Evolutionary conservation across 2,888 invertebrate genomes (phyloP), one percentile per base, ranked within the genome.

Genomic region (Alloplasta piceator): DNA sequence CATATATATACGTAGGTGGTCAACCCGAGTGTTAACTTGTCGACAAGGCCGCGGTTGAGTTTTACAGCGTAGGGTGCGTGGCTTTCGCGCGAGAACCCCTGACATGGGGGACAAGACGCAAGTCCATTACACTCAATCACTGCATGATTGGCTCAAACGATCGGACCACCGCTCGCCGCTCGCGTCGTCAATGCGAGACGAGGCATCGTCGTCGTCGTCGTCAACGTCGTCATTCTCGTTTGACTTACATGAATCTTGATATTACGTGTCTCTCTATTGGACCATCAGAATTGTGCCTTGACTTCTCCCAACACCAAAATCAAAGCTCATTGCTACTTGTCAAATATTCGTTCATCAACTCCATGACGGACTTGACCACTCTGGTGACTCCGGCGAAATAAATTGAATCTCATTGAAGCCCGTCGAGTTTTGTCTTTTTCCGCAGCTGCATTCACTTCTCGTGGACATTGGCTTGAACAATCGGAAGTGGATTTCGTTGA

Each of bases 41-140:
- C 73, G 56, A 77, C 83, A 82, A 84, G 79, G 83, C 78, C 85
- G 83, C 78, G 68, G 66, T 80, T 26, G 79, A 76, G 83, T 84
- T 83, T 82, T 75, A 82, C 79, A 43, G 38, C 75, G 16, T 68
- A 80, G 83, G 80, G 81, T 84, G 83, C 83, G 82, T 72, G 78
- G 77, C 43, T 80, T 71, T 63, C 71, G 82, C 83, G 85, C 87
- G 92, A 91, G 92, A 91, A 90, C 91, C 91, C 86, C 91, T 91
- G 91, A 80, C 84, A 87, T 89, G 88, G 91, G 91, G 91, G 89
- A 91, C 91, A 92, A 92, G 92, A 92, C 91, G 92, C 92, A 92
- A 92, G 92, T 92, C 92, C 91, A 92, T 92, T 92, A 92, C 89
- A 90, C 90, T 90, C 92, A 92, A 92, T 92, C 92, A 92, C 88